Evolutionary conservation across 92 coral and sea anemone genomes (phyloP), one percentile per base, ranked within the genome.

Genomic region (Zoanthus sansibaricus): DNA sequence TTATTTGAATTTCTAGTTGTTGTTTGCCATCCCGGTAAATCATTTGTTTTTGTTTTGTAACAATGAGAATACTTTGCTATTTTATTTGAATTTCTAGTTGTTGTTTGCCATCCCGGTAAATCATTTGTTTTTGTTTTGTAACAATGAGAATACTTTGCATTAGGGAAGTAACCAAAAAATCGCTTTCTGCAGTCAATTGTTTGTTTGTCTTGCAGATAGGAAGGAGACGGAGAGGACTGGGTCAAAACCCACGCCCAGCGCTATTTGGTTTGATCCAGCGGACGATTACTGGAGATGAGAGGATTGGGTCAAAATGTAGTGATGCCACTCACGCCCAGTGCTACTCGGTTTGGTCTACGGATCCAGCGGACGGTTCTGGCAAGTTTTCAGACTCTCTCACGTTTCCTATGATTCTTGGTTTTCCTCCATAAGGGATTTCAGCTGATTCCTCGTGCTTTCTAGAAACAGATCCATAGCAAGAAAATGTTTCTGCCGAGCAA

Each of bases 391-490:
- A 58, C 20, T 14, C 6, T 16, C n/a, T 58, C 20, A 58, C 66
- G 42, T 37, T 58, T 58, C 5, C 66, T 58, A 14, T 67, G 72
- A 9, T 77, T 62, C 62, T n/a, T 47, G 75, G 30, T 92, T 90
- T 14, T 42, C 86, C 42, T 93, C 96, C 91, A 97, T 93, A 25
- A 97, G 92, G 72, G 83, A 70, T 45, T 93, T 88, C 76, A 97
- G 89, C 73, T 97, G 99, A 33, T 92, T 88, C 75, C 94, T 89
- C 46, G 96, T 95, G 82, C 99, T 93, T 84, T 93, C 94, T 44
- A 97, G 83, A 87, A 97, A 97, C 58, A 97, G 76, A 77, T 97
- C 99, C 92, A 97, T 91, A 32, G 91, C 92, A 58, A 83, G 82
- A 73, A 88, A 93, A 77, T 92, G 94, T 86, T 92, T 91, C 62